phyloP scores from a whole-genome alignment of 2,888 invertebrate species.

The Teinopalpus imperialis region DNA sequence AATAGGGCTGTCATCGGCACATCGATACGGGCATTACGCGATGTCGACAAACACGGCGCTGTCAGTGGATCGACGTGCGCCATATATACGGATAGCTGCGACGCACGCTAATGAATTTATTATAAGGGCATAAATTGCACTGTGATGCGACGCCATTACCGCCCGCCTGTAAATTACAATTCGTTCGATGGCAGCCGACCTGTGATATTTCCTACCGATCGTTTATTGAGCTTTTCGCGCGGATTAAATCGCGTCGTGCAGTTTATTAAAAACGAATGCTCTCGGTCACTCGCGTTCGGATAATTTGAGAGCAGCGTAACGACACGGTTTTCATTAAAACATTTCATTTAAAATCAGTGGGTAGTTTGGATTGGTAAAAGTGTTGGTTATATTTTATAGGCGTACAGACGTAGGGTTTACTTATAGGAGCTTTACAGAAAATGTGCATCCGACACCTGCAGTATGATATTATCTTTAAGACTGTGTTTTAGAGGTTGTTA shows the following conservation, averaged over 20 bases:
- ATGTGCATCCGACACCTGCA: no score
- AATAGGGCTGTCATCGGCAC: constrained; percentile 23
- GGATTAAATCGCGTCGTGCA: constrained; percentile 34
- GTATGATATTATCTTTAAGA: no score
- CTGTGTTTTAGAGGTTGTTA: no score
- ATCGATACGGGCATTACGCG: constrained; percentile 38
- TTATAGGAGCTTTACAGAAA: no score
- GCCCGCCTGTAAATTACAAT: constrained; percentile 74
- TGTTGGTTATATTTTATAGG: no score
- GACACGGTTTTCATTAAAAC: constrained; percentile 1
- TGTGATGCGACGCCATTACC: constrained; percentile 77
- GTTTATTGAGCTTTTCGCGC: constrained; percentile 64
- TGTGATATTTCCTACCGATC: constrained; percentile 55
- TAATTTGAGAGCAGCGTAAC: neutral
- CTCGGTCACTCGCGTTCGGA: constrained; percentile 8
- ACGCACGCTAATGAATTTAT: constrained; percentile 76
- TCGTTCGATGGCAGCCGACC: constrained; percentile 57
- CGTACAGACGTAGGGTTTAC: no score
- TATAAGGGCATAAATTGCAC: constrained; percentile 78
- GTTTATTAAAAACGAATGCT: constrained; percentile 41
- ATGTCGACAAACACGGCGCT: constrained; percentile 37
- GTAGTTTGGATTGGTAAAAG: no score
- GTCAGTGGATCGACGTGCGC: constrained; percentile 38
- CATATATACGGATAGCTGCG: constrained; percentile 38
- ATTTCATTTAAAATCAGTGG: neutral